Conservation (phyloP, 2,888 invertebrate genomes). For the Eilema depressum region DNA sequence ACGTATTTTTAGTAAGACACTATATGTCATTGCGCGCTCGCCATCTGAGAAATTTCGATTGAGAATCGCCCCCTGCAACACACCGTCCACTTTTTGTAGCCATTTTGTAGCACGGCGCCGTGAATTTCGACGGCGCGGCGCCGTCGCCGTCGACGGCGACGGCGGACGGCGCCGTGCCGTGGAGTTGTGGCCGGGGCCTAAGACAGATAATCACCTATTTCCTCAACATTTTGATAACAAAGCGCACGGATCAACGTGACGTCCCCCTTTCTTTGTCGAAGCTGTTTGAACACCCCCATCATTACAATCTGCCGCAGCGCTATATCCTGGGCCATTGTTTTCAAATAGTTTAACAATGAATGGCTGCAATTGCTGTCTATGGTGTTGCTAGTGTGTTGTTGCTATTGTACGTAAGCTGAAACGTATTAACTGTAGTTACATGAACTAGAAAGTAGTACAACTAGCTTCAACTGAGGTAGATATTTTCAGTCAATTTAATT, state of each 20-base stretch:
- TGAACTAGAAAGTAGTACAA: not conserved
- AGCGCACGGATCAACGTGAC: slow-evolving; percentile 6
- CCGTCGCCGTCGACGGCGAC: too few species aligned
- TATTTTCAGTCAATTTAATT: not conserved
- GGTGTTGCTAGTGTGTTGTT: slow-evolving; percentile 33
- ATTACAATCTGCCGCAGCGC: slow-evolving; percentile 20
- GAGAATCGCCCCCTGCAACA: too few species aligned
- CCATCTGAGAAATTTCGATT: too few species aligned
- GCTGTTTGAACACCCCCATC: slow-evolving; percentile 13
- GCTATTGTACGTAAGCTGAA: slow-evolving; percentile 27
- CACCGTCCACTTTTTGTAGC: too few species aligned
- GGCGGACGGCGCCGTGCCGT: too few species aligned
- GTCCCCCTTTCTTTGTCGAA: slow-evolving; percentile 16
- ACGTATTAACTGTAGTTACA: slow-evolving; percentile 8
- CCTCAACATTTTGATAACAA: slow-evolving; percentile 12
- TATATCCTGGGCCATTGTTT: slow-evolving; percentile 38
- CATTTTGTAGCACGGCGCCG: too few species aligned
- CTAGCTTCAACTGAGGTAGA: not conserved
- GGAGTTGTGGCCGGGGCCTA: too few species aligned
- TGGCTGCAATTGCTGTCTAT: slow-evolving; percentile 32
- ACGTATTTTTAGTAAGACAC: too few species aligned
- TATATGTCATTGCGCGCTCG: too few species aligned
- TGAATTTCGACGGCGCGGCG: too few species aligned
- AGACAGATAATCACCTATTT: slow-evolving; percentile 11
- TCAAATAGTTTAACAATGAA: slow-evolving; percentile 34